A percentile compares a stretch with the other conserved stretches of the same genome.
Conservation (phyloP, 1,140 invertebrate species). For the Drosophila pseudoobscura region DNA sequence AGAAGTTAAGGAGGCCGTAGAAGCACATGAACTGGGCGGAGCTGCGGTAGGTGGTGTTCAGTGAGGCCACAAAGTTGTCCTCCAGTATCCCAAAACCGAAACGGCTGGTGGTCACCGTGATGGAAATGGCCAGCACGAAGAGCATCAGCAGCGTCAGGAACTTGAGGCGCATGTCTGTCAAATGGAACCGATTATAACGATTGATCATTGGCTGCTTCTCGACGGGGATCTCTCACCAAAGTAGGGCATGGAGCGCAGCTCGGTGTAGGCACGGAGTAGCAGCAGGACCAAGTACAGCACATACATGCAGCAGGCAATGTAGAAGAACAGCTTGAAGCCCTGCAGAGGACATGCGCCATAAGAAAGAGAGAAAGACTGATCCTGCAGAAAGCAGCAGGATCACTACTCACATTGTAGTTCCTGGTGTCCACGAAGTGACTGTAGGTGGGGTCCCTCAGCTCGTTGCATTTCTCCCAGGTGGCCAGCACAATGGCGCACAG, state of each 20-base stretch:
- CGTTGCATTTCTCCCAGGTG: constrained; percentile 95
- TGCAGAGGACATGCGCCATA: not conserved
- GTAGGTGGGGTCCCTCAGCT: constrained; percentile 95
- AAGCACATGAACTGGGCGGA: constrained; percentile 97
- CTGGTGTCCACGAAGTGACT: constrained; percentile 94
- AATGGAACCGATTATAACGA: not conserved
- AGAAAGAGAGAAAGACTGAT: no score
- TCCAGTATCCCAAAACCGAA: constrained; percentile 95
- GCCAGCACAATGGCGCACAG: constrained; percentile 92
- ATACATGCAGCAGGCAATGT: constrained; percentile 92
- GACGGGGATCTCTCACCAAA: constrained; percentile 89
- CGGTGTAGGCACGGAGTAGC: constrained; percentile 95
- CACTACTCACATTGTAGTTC: constrained; percentile 91
- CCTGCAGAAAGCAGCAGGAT: no score
- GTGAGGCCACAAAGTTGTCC: constrained; percentile 95
- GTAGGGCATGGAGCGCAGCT: constrained; percentile 97
- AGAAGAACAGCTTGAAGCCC: constrained; percentile 95
- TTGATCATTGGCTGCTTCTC: not conserved
- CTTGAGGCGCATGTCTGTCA: constrained; percentile 93
- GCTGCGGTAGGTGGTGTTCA: constrained; percentile 93
- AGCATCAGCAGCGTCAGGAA: constrained; percentile 94
- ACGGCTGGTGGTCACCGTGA: constrained; percentile 90
- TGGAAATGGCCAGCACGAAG: constrained; percentile 91
- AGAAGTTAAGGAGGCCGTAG: constrained; percentile 97
- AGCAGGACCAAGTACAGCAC: constrained; percentile 93